Conservation (phyloP, 1,140 invertebrate species). For the Patella vulgata region DNA sequence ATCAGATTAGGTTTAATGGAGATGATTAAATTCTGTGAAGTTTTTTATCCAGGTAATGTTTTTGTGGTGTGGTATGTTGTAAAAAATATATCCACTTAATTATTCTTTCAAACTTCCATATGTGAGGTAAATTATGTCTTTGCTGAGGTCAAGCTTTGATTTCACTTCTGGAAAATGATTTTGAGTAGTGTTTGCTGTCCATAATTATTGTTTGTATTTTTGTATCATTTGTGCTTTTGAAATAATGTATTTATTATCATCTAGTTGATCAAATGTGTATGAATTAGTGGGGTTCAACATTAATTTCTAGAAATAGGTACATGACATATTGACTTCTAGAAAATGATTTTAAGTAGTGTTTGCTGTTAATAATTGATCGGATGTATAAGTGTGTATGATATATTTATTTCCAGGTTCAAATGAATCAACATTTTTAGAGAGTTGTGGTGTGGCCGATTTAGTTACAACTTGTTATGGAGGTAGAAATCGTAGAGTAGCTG, state of each 20-base stretch:
- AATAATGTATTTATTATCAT: too few species aligned
- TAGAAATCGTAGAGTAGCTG: conserved; percentile 91
- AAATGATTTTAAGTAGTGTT: conserved; percentile 6
- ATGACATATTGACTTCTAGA: background rate
- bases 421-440: conserved; percentile 95
- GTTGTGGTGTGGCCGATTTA: conserved; percentile 98
- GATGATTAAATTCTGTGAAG: conserved; percentile 66
- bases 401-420: conserved; percentile 66
- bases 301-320: too few species aligned
- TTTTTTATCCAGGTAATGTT: conserved; percentile 56
- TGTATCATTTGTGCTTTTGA: background rate
- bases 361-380: background rate
- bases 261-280: too few species aligned
- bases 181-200: background rate
- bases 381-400: background rate
- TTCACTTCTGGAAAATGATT: background rate
- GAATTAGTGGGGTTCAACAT: too few species aligned
- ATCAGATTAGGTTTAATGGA: conserved; percentile 96
- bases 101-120: background rate
- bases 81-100: too few species aligned
- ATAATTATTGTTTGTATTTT: background rate
- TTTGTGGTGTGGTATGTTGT: too few species aligned
- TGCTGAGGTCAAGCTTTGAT: background rate
- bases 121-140: background rate
- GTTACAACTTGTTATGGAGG: conserved; percentile 99